Percentiles rank a stretch among this genome's conserved stretches.
These are phyloP conservation scores for Pachliopta kotzebuea DNA, from an alignment of 2,888 invertebrate species.

Conservation along the genomic window DNA sequence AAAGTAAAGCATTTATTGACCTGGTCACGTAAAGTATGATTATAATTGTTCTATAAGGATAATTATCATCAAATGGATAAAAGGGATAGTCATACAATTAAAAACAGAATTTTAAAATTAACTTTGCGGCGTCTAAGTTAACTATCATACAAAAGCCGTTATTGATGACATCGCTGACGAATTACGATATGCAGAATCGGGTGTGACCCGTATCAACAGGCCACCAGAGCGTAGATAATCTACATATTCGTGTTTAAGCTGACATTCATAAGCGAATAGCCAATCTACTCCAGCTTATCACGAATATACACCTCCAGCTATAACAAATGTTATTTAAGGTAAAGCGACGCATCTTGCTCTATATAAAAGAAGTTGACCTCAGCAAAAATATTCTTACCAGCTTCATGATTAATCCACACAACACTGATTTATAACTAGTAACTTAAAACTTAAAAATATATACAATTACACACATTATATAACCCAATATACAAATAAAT, in stretches of 20 bases:
- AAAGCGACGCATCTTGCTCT: not conserved
- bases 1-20: too few species aligned
- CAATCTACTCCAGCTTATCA: not conserved
- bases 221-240: slow-evolving; percentile 2
- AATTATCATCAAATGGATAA: too few species aligned
- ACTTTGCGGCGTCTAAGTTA: not conserved
- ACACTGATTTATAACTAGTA: not conserved
- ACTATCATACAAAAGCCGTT: not conserved
- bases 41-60: too few species aligned
- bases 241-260: not conserved
- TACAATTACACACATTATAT: too few species aligned
- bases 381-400: too few species aligned
- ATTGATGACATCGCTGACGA: not conserved
- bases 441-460: too few species aligned
- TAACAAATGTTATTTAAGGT: not conserved
- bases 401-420: too few species aligned
- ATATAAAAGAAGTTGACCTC: not conserved
- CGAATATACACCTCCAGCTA: not conserved
- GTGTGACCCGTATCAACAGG: slow-evolving; percentile 1
- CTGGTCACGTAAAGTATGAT: too few species aligned
- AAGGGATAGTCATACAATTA: too few species aligned
- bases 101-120: not conserved
- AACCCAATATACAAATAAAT: too few species aligned
- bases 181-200: not conserved
- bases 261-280: not conserved